Base-by-base conservation (phyloP, 2,113 vertebrate genomes). In the Typhlomys cinereus region DNA sequence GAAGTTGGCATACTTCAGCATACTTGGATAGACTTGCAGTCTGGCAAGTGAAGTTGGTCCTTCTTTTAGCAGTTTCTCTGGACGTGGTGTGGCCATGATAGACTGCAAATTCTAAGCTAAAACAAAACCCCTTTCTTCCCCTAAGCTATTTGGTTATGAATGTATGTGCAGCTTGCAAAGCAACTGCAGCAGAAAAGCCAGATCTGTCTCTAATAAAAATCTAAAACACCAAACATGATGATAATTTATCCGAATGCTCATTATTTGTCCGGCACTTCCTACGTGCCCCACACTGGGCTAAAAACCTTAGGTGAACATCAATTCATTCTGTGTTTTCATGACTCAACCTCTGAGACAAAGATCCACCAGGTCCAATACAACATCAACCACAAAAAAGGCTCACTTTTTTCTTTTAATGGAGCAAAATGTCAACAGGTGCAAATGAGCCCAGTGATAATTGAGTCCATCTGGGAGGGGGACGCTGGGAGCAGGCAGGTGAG, bases 401-500 rank as follows among this genome's bases (percentile, higher is more conserved):
- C n/a, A 41, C 27, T 52, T 87, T 48, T 73, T 84, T 62, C 79
- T 82, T 85, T 59, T 11, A 64, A 86, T 18, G 5, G 31, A 92
- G 48, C 25, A 36, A 94, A 95, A 95, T 93, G 89, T 95, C 86
- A 95, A 67, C 71, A 84, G 81, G 90, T 84, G 66, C 54, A 88
- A 94, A 86, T 89, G 79, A 92, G 80, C 66, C 83, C 31, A 57
- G 41, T 87, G 83, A 39, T 85, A 62, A 93, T 20, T 48, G 52
- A 83, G 80, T 69, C 85, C 76, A 44, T 73, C 23, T 25, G 39
- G 67, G 25, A 87, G 88, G 66, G 36, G 50, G 54, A 7, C 34
- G 31, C 71, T 44, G 78, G 70, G n/a, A 25, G 31, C 25, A 29
- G 59, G 85, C 21, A 80, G 85, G n/a, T 61, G 76, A 75, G 89